Evolutionary conservation across 1,140 invertebrate species (phyloP).

Genomic region (Conopomorpha cramerella): DNA sequence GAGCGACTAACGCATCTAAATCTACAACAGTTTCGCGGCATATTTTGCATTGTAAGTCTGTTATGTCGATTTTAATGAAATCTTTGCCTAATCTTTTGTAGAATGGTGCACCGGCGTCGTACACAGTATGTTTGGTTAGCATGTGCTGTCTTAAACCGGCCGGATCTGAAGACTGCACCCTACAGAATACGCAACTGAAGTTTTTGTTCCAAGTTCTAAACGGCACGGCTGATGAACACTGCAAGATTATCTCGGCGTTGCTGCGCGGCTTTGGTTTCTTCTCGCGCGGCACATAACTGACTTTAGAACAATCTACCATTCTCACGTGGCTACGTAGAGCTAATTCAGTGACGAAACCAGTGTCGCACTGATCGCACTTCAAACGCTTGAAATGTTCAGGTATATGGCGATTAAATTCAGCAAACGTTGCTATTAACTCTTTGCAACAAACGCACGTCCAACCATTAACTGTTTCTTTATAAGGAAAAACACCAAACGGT

Average conservation of each 20-base stretch:
- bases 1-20: constrained; percentile 29
- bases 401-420: constrained; percentile 37
- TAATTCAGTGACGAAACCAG: constrained; percentile 33
- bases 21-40: constrained; percentile 32
- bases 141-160: constrained; percentile 28
- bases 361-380: constrained; percentile 43
- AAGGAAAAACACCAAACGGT: constrained; percentile 37
- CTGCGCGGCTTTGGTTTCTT: constrained; percentile 26
- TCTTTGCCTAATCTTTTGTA: constrained; percentile 46
- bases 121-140: constrained; percentile 28
- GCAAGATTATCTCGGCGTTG: constrained; percentile 42
- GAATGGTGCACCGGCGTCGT: constrained; percentile 35
- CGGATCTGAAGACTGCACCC: constrained; percentile 34
- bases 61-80: constrained; percentile 43
- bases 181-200: constrained; percentile 45
- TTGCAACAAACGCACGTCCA: constrained; percentile 40
- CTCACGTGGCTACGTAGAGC: constrained; percentile 33
- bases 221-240: constrained; percentile 38
- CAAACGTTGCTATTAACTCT: constrained; percentile 23
- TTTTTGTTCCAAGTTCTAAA: constrained; percentile 45
- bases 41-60: constrained; percentile 43
- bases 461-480: constrained; percentile 25
- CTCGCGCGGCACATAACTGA: constrained; percentile 37
- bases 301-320: constrained; percentile 40
- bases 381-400: constrained; percentile 40